A percentile compares a stretch with the other conserved stretches of the same genome.
These are phyloP conservation scores for Paradoxurus hermaphroditus DNA, from an alignment of 2,113 vertebrate species.

Conservation along the genomic window DNA sequence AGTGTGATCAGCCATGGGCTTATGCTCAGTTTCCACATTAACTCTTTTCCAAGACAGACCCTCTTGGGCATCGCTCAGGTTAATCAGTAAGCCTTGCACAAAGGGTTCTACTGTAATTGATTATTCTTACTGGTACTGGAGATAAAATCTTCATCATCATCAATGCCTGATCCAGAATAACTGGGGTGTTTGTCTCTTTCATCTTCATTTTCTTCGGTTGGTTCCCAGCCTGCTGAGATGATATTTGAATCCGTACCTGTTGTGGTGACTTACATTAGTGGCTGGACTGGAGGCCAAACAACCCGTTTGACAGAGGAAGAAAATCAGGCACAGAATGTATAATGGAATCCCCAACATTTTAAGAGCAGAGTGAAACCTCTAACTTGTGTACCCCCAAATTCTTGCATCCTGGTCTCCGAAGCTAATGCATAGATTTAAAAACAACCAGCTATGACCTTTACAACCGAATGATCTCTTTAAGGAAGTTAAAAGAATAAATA, in stretches of 20 bases:
- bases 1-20: neutral
- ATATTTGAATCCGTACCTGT: constrained; percentile 76
- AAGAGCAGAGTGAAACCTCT: constrained; percentile 3
- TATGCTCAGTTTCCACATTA: neutral
- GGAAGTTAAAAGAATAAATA: neutral
- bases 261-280: constrained; percentile 69
- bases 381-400: neutral
- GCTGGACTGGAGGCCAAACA: constrained; percentile 47
- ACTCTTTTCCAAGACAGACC: neutral
- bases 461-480: neutral
- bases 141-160: constrained; percentile 79
- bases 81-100: neutral
- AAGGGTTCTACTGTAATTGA: constrained; percentile 48
- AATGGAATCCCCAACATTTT: neutral
- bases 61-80: neutral
- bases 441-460: neutral
- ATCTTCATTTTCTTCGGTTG: constrained; percentile 72
- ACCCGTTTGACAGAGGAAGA: constrained; percentile 56
- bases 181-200: constrained; percentile 68
- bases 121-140: constrained; percentile 78
- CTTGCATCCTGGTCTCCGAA: neutral
- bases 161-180: constrained; percentile 78
- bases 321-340: neutral
- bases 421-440: neutral
- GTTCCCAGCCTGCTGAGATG: constrained; percentile 67